phyloP scores from a whole-genome alignment of 2,888 invertebrate genomes.

The Graphium colonna region DNA sequence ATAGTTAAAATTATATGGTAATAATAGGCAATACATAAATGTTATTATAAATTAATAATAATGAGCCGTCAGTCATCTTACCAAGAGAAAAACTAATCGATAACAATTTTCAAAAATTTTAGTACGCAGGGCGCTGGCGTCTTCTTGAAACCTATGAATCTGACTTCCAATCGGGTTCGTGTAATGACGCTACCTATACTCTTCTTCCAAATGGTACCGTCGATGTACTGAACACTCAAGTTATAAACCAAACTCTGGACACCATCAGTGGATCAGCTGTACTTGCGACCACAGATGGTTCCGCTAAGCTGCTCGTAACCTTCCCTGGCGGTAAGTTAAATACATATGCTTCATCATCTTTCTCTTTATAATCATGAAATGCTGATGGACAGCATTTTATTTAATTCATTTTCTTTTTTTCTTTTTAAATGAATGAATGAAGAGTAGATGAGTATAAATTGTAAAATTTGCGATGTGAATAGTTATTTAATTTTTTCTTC shows the following conservation, averaged over 20 bases:
- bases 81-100: background rate
- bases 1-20: too few relatives aligned
- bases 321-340: conserved; percentile 64
- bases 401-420: background rate
- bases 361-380: background rate
- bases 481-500: too few relatives aligned
- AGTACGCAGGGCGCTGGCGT: conserved; percentile 49
- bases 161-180: conserved; percentile 47
- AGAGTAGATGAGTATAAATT: too few relatives aligned
- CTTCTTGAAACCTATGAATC: conserved; percentile 51
- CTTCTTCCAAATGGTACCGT: conserved; percentile 34
- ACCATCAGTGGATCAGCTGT: conserved; percentile 45
- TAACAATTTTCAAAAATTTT: conserved; percentile 14
- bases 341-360: too few relatives aligned
- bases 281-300: conserved; percentile 74
- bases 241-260: conserved; percentile 39
- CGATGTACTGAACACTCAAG: conserved; percentile 48
- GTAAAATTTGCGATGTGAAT: too few relatives aligned
- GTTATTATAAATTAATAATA: too few relatives aligned
- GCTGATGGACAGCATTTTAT: too few relatives aligned
- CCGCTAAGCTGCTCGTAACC: conserved; percentile 80
- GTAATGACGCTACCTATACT: conserved; percentile 48
- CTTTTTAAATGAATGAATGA: too few relatives aligned
- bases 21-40: too few relatives aligned
- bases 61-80: too few relatives aligned